phyloP scores from a whole-genome alignment of 2,113 vertebrate genomes.

The Mormyrus iriodes region DNA sequence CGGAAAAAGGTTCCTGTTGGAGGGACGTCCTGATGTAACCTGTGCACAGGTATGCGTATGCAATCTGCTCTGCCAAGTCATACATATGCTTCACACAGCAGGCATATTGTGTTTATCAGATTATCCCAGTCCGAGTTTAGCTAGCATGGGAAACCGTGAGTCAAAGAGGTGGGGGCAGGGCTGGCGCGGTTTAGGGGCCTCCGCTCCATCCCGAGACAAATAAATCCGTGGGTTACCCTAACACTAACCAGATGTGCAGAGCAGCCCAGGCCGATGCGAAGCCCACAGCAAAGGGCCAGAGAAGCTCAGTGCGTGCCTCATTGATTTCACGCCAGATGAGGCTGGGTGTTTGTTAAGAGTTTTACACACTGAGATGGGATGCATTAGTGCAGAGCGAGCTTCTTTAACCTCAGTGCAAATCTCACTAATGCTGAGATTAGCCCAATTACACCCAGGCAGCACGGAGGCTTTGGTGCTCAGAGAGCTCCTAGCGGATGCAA shows the following conservation, averaged over 20 bases:
- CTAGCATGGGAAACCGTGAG: not conserved
- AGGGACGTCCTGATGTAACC: not conserved
- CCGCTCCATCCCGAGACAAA: slow-evolving; percentile 32
- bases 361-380: slow-evolving; percentile 37
- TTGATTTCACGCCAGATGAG: slow-evolving; percentile 51
- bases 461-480: not conserved
- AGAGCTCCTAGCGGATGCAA: not conserved
- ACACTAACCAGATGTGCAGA: slow-evolving; percentile 47
- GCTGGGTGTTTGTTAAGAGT: slow-evolving; percentile 47
- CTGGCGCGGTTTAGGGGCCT: not conserved
- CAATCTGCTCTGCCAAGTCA: not conserved
- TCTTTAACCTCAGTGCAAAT: slow-evolving; percentile 32
- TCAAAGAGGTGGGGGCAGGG: not conserved
- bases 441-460: not conserved
- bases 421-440: slow-evolving; percentile 22
- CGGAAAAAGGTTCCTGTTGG: not conserved
- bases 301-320: slow-evolving; percentile 45
- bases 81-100: not conserved
- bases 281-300: slow-evolving; percentile 30
- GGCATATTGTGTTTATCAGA: not conserved
- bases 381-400: slow-evolving; percentile 39
- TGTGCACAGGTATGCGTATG: not conserved
- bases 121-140: not conserved
- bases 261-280: slow-evolving; percentile 27
- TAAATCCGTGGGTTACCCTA: slow-evolving; percentile 46